Evolutionary conservation across 2,797 vertebrate genomes (phyloP).

Genomic region (Neoniphon sammara): DNA sequence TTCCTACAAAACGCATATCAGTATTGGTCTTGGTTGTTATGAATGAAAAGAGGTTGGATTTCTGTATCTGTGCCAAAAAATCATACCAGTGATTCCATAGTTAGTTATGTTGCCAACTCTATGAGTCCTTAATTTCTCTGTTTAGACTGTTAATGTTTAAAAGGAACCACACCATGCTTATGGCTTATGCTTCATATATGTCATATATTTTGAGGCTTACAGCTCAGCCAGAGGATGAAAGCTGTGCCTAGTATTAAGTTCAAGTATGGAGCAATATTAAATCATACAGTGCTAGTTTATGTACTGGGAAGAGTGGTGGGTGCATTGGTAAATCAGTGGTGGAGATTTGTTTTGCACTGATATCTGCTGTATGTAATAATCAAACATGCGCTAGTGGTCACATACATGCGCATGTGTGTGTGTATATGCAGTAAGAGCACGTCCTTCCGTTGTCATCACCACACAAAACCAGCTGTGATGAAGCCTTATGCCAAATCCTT

Average conservation of each 20-base stretch:
- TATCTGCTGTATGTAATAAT: not conserved
- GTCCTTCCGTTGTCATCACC: slow-evolving; percentile 37
- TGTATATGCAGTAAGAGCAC: slow-evolving; percentile 22
- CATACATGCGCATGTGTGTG: not conserved
- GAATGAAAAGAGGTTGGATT: no score
- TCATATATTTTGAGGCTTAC: no score
- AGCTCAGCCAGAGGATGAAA: not conserved
- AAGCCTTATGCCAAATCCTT: slow-evolving; percentile 57
- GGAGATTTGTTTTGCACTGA: not conserved
- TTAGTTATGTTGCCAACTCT: not conserved
- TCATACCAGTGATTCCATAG: no score
- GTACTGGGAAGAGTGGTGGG: not conserved
- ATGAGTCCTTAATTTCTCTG: no score
- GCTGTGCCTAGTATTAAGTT: no score
- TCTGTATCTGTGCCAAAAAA: no score
- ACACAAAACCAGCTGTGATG: slow-evolving; percentile 63
- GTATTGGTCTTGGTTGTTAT: no score
- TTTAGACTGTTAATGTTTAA: no score
- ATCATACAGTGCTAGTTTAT: not conserved
- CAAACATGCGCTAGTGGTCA: not conserved
- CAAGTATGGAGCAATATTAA: no score
- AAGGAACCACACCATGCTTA: no score
- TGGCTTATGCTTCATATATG: no score
- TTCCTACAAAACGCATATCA: no score
- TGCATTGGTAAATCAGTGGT: not conserved